Evolutionary conservation across 23 tunicate species (phyloP).

Genomic region (Styela clava): DNA sequence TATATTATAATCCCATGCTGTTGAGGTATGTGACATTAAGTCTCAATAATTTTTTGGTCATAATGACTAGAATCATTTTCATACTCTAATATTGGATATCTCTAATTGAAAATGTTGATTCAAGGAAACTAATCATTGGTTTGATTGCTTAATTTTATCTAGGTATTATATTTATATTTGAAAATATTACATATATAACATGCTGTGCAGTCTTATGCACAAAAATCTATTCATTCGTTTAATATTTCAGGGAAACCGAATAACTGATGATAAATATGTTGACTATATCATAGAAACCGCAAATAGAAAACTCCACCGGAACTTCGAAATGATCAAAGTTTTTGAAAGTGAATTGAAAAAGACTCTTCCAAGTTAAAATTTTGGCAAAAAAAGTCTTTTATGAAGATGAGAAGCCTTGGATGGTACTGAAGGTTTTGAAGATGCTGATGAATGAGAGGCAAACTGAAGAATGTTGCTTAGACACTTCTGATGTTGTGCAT

Average conservation of each 20-base stretch:
- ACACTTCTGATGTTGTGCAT: too few relatives aligned
- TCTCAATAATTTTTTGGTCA: neutral
- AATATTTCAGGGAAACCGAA: constrained; percentile 23
- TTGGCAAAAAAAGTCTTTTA: too few relatives aligned
- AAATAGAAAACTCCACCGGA: constrained; percentile 52
- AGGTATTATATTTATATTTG: neutral
- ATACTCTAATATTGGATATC: neutral
- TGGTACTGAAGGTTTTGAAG: too few relatives aligned
- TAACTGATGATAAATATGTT: constrained; percentile 42
- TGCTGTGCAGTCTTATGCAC: neutral
- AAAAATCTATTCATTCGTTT: too few relatives aligned
- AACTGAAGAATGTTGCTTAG: too few relatives aligned
- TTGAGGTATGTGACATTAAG: too few relatives aligned
- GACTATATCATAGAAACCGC: constrained; percentile 45
- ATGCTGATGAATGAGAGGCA: too few relatives aligned
- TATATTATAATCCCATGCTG: too few relatives aligned
- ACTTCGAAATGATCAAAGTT: constrained; percentile 25
- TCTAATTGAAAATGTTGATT: neutral
- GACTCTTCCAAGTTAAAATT: too few relatives aligned
- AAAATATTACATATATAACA: neutral
- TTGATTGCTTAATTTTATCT: neutral
- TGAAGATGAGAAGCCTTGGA: too few relatives aligned
- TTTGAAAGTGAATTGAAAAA: constrained; percentile 31
- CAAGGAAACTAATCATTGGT: neutral
- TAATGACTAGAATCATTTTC: neutral